phyloP scores from a whole-genome alignment of 2,113 vertebrate genomes.

The Rissa tridactyla region DNA sequence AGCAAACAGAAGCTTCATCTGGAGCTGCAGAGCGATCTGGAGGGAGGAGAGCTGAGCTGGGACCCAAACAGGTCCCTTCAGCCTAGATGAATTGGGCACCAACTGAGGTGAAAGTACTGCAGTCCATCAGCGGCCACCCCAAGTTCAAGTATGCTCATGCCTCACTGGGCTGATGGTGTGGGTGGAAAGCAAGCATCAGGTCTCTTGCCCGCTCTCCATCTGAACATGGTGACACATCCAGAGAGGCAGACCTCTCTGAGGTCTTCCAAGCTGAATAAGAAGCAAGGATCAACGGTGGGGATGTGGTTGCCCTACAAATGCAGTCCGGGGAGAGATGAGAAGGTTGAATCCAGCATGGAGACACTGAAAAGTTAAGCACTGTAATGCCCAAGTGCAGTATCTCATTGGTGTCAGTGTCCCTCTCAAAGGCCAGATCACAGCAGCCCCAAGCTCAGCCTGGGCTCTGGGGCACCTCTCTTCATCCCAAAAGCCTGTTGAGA shows the following conservation, averaged over 20 bases:
- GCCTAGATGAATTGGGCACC: neutral
- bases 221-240: neutral
- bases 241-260: no score
- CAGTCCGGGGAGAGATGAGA: neutral
- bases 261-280: neutral
- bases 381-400: neutral
- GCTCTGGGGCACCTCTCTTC: neutral
- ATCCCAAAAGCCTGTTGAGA: neutral
- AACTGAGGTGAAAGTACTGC: neutral
- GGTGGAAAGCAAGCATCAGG: neutral
- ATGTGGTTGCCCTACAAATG: neutral
- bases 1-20: neutral
- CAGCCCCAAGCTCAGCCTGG: neutral
- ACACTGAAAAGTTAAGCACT: neutral
- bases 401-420: neutral
- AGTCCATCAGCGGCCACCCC: neutral
- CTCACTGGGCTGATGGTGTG: neutral
- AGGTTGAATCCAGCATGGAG: neutral
- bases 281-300: neutral
- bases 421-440: neutral
- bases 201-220: neutral
- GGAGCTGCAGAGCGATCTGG: neutral
- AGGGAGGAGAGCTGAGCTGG: neutral
- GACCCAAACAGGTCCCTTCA: fast-evolving
- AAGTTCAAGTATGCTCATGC: neutral